Conservation (phyloP, 1,140 invertebrate genomes). For the Hirudo medicinalis region DNA sequence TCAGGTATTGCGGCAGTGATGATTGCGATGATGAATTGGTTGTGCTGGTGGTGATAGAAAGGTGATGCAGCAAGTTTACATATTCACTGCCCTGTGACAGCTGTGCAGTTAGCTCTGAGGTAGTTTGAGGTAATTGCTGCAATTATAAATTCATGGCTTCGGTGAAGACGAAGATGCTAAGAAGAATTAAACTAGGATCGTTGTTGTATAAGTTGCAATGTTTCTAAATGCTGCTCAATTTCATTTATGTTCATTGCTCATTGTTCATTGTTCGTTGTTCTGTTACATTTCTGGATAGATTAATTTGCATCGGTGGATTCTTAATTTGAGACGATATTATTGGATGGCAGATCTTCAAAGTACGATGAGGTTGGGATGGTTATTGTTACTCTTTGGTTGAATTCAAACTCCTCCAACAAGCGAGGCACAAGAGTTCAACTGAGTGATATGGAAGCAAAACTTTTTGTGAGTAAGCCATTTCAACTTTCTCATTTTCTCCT, state of each 20-base stretch:
- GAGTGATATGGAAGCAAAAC: no score
- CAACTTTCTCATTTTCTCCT: no score
- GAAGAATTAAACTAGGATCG: background rate
- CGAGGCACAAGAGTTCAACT: no score
- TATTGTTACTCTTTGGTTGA: slow-evolving; percentile 30
- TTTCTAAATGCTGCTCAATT: background rate
- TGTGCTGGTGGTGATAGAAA: background rate
- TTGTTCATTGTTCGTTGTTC: background rate
- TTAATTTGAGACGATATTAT: background rate
- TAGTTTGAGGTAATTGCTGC: background rate
- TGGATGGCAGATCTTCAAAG: background rate
- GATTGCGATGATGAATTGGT: background rate
- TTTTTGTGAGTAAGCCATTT: no score
- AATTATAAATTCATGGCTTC: background rate
- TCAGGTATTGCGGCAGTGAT: background rate
- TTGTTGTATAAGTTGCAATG: background rate
- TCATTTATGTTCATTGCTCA: background rate
- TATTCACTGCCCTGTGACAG: no score
- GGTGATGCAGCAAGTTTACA: background rate
- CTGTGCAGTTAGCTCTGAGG: background rate
- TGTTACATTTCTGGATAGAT: background rate
- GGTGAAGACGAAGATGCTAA: background rate
- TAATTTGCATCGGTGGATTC: background rate
- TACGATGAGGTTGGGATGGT: slow-evolving; percentile 47
- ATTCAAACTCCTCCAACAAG: slow-evolving; percentile 13